Conservation (phyloP, 2,797 vertebrate genomes). For the Paguma larvata region DNA sequence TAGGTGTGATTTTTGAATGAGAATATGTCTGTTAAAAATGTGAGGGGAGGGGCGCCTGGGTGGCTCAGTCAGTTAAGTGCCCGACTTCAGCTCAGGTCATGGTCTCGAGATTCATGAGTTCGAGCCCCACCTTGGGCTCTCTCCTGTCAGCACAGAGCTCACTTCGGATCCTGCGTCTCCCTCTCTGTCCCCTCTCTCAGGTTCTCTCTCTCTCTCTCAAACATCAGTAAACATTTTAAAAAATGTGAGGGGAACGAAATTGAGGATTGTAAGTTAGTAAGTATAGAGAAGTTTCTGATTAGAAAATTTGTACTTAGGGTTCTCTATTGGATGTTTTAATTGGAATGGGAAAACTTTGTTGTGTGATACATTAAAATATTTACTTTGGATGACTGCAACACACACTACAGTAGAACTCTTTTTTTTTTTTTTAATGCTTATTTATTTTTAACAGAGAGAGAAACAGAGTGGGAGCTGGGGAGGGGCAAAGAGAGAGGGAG, state of each 20-base stretch:
- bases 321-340: constrained; percentile 11
- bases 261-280: constrained; percentile 21
- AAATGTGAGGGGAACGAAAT: constrained; percentile 18
- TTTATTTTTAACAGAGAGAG: too few species aligned
- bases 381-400: constrained; percentile 34
- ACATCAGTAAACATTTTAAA: background rate
- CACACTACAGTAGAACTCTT: background rate
- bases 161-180: too few species aligned
- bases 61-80: too few species aligned
- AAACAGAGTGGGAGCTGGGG: too few species aligned
- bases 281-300: background rate
- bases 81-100: too few species aligned
- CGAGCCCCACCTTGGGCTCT: too few species aligned
- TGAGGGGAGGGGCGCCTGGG: background rate
- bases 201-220: too few species aligned
- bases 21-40: constrained; percentile 39
- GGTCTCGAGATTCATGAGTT: too few species aligned
- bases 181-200: too few species aligned
- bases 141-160: too few species aligned
- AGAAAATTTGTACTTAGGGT: constrained; percentile 13
- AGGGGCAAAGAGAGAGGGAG: too few species aligned
- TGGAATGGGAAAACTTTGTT: constrained; percentile 10
- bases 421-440: background rate
- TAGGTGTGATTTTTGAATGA: constrained; percentile 11
- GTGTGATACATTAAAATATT: background rate